Evolutionary conservation across 1,140 invertebrate genomes (phyloP).

Genomic region (Megalonaias nervosa): DNA sequence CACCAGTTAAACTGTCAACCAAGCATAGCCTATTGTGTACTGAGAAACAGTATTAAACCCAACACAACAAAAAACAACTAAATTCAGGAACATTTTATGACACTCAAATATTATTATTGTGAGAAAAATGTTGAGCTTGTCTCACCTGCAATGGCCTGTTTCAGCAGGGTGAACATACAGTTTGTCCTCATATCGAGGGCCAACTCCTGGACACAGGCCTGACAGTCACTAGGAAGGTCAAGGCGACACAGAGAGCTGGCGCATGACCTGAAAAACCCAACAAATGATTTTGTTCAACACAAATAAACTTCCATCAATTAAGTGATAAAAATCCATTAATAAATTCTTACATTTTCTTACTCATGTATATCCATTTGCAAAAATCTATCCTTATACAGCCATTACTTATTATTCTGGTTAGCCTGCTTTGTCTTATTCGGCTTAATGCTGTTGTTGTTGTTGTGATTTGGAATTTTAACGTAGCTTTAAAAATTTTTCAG

Average conservation of each 20-base stretch:
- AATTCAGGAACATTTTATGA: background rate
- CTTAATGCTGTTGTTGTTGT: too few relatives aligned
- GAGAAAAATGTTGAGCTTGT: too few relatives aligned
- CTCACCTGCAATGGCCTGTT: conserved; percentile 77
- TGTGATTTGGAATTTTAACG: too few relatives aligned
- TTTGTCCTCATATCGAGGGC: conserved; percentile 90
- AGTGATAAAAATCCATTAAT: background rate
- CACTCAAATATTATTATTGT: too few relatives aligned
- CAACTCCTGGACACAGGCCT: conserved; percentile 87
- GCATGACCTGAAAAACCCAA: conserved; percentile 64
- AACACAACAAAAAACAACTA: background rate
- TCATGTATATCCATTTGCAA: too few relatives aligned
- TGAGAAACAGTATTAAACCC: background rate
- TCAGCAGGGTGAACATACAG: conserved; percentile 88
- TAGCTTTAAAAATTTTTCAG: too few relatives aligned
- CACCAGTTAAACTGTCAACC: background rate
- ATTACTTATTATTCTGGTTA: too few relatives aligned
- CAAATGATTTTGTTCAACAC: conserved; percentile 1
- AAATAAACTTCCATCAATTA: conserved; percentile 3
- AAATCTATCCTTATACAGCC: too few relatives aligned
- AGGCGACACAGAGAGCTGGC: conserved; percentile 70
- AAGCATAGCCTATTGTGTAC: background rate
- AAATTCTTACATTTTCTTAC: too few relatives aligned
- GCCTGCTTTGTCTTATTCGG: too few relatives aligned
- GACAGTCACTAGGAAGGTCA: conserved; percentile 85